These are phyloP conservation scores for Nanger granti DNA, from an alignment of 2,113 vertebrate species.

Conservation along the genomic window DNA sequence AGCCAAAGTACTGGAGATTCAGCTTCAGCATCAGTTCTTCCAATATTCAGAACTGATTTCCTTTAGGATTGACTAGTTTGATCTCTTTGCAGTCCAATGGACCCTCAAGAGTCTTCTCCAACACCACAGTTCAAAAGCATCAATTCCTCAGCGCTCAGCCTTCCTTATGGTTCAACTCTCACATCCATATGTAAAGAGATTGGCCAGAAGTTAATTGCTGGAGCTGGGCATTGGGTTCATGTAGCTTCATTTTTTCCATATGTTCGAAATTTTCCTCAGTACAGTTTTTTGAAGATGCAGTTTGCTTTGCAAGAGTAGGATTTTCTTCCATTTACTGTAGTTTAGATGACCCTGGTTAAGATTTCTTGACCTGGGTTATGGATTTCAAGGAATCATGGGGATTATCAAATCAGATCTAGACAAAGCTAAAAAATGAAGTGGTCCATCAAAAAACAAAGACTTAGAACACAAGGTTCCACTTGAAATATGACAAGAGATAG, in stretches of 20 bases:
- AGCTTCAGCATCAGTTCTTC: background rate
- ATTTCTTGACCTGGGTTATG: background rate
- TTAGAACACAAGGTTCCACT: background rate
- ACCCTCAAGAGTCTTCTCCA: background rate
- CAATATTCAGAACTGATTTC: background rate
- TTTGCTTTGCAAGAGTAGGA: background rate
- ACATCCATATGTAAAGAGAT: background rate
- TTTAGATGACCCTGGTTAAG: background rate
- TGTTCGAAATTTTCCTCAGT: background rate
- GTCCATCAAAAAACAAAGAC: background rate
- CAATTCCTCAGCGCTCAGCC: background rate
- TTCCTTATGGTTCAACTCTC: background rate
- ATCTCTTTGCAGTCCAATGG: background rate
- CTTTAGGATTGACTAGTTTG: background rate
- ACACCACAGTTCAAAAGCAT: background rate
- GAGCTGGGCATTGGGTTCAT: background rate
- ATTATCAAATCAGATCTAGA: background rate
- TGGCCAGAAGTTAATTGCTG: background rate
- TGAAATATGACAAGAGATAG: background rate
- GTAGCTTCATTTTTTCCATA: background rate
- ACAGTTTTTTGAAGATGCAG: background rate
- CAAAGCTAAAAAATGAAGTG: background rate
- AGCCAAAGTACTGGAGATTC: background rate
- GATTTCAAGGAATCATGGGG: background rate
- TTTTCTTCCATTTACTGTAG: background rate